These are phyloP conservation scores for Sinohyriopsis cumingii DNA, from an alignment of 2,888 invertebrate genomes.

Conservation along the genomic window DNA sequence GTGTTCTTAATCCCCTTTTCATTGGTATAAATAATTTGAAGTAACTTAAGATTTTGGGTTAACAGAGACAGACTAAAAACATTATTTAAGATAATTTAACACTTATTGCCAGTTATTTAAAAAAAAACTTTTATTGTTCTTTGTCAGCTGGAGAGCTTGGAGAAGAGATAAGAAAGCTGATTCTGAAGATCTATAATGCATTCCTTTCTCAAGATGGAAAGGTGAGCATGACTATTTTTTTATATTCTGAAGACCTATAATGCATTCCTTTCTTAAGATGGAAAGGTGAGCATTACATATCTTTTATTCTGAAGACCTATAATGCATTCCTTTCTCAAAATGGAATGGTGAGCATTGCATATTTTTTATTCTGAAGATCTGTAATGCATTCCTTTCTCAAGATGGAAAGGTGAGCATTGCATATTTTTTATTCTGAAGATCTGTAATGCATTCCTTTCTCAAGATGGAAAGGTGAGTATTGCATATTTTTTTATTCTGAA, in stretches of 20 bases:
- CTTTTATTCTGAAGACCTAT: slow-evolving; percentile 71
- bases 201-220: slow-evolving; percentile 68
- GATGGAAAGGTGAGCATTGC: slow-evolving; percentile 64
- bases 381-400: slow-evolving; percentile 63
- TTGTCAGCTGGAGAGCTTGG: slow-evolving; percentile 66
- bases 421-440: slow-evolving; percentile 71
- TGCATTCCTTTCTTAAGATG: slow-evolving; percentile 66
- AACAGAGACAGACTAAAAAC: no score
- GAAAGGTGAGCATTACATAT: slow-evolving; percentile 60
- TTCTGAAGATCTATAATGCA: slow-evolving; percentile 69
- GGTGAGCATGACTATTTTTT: slow-evolving; percentile 56
- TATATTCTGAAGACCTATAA: slow-evolving; percentile 70
- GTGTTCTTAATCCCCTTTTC: no score
- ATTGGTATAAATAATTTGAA: no score
- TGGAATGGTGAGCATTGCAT: slow-evolving; percentile 62
- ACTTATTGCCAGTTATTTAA: no score
- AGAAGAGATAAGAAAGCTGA: slow-evolving; percentile 67
- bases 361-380: slow-evolving; percentile 71
- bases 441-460: slow-evolving; percentile 66
- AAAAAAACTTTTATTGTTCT: no score
- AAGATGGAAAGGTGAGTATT: slow-evolving; percentile 65
- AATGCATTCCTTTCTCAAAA: slow-evolving; percentile 65
- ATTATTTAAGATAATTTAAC: no score
- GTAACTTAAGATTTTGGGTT: no score
- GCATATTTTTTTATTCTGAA: slow-evolving; percentile 68